phyloP scores from a whole-genome alignment of 1,140 invertebrate species.

The Cydia pomonella region DNA sequence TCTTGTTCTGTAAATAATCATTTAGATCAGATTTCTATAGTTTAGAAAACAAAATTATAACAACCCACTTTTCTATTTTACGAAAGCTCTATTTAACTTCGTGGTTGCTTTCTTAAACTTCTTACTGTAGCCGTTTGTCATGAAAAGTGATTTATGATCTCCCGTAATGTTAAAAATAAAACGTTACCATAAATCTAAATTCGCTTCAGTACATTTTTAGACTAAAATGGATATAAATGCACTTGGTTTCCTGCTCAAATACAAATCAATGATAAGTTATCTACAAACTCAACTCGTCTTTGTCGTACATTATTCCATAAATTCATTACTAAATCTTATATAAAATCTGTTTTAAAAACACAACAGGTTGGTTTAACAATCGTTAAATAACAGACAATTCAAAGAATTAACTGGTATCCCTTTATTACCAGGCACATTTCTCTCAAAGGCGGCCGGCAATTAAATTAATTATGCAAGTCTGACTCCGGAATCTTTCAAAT shows the following conservation, averaged over 20 bases:
- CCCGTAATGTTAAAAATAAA: slow-evolving; percentile 13
- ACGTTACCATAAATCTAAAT: slow-evolving; percentile 33
- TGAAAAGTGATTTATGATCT: slow-evolving; percentile 28
- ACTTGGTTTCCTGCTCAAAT: neutral
- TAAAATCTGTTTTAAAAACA: neutral
- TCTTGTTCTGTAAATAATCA: neutral
- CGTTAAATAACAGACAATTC: neutral
- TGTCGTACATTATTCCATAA: neutral
- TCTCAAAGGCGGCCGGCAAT: neutral
- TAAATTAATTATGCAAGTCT: slow-evolving; percentile 30
- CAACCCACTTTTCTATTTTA: slow-evolving; percentile 7
- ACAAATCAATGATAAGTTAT: neutral
- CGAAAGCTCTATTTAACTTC: slow-evolving; percentile 18
- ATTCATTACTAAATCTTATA: neutral
- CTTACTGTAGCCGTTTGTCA: slow-evolving; percentile 28
- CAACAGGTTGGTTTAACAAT: too few relatives aligned
- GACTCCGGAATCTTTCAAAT: slow-evolving; percentile 18
- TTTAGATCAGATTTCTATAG: neutral
- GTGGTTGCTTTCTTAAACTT: slow-evolving; percentile 31
- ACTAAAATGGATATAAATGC: slow-evolving; percentile 10
- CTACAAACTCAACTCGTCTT: neutral
- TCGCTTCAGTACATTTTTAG: slow-evolving; percentile 13
- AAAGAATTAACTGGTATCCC: slow-evolving; percentile 8
- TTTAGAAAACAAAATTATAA: neutral
- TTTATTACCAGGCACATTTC: neutral